phyloP scores from a whole-genome alignment of 2,888 invertebrate species.

The Pedicia rivosa region DNA sequence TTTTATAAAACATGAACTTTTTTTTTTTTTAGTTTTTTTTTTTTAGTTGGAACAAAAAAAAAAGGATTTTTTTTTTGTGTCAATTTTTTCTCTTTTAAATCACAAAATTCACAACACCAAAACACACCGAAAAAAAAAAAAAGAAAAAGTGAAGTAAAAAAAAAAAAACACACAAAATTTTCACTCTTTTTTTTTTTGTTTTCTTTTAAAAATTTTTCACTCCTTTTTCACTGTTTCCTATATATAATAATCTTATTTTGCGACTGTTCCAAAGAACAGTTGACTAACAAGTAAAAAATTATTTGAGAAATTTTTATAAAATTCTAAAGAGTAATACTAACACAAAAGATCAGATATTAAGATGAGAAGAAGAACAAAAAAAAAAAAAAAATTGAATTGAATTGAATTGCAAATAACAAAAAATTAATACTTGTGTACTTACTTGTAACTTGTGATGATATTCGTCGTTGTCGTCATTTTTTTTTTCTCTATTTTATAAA shows the following conservation, averaged over 20 bases:
- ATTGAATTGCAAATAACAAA: background rate
- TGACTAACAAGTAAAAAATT: conserved; percentile 5
- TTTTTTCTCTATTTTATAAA: background rate
- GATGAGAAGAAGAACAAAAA: too few relatives aligned
- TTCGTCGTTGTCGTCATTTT: background rate
- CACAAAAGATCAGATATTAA: too few relatives aligned
- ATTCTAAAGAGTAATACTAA: too few relatives aligned
- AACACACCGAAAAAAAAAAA: background rate
- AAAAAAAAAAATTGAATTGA: background rate
- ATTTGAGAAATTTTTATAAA: too few relatives aligned
- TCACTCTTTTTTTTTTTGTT: too few relatives aligned
- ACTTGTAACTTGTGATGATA: background rate
- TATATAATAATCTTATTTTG: too few relatives aligned
- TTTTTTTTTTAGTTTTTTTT: too few relatives aligned
- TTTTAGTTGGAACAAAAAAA: too few relatives aligned
- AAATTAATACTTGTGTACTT: too few relatives aligned
- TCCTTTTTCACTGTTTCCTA: too few relatives aligned
- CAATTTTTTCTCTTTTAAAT: background rate
- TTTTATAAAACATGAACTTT: too few relatives aligned
- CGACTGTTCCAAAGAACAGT: conserved; percentile 5
- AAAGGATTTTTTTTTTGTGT: background rate
- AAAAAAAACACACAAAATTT: background rate
- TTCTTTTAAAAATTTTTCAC: too few relatives aligned
- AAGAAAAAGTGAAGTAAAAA: background rate
- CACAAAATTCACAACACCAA: background rate